Evolutionary conservation across 2,888 invertebrate genomes (phyloP).

Genomic region (Tachina lurida): DNA sequence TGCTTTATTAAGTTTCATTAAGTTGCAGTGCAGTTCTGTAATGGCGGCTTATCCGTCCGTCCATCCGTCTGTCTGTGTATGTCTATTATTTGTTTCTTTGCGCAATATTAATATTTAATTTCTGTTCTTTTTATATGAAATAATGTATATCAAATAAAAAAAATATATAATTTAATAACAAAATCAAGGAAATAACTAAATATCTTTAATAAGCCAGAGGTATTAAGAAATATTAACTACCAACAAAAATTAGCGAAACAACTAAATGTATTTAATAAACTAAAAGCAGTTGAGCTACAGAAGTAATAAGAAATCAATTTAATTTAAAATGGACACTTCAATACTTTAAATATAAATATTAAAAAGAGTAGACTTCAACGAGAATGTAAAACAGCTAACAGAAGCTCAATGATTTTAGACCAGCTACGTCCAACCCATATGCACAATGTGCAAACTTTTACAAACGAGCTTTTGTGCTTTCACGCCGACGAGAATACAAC

Average conservation of each 20-base stretch:
- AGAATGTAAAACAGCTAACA: no score
- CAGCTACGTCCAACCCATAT: no score
- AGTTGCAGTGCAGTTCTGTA: neutral
- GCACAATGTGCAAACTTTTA: no score
- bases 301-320: neutral
- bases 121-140: conserved; percentile 67
- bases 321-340: neutral
- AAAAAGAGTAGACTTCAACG: no score
- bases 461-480: no score
- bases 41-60: neutral
- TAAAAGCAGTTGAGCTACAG: conserved; percentile 23
- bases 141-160: conserved; percentile 71
- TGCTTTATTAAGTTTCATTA: conserved; percentile 24
- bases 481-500: no score
- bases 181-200: conserved; percentile 30
- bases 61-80: neutral
- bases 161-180: conserved; percentile 32
- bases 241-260: conserved; percentile 24
- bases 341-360: neutral
- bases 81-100: conserved; percentile 53
- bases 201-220: conserved; percentile 40
- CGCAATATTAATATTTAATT: conserved; percentile 71
- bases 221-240: conserved; percentile 14
- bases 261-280: conserved; percentile 44
- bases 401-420: no score